Evolutionary conservation across 2,888 invertebrate genomes (phyloP), one percentile per base, ranked within the genome.

Genomic region (Pterostichus niger): DNA sequence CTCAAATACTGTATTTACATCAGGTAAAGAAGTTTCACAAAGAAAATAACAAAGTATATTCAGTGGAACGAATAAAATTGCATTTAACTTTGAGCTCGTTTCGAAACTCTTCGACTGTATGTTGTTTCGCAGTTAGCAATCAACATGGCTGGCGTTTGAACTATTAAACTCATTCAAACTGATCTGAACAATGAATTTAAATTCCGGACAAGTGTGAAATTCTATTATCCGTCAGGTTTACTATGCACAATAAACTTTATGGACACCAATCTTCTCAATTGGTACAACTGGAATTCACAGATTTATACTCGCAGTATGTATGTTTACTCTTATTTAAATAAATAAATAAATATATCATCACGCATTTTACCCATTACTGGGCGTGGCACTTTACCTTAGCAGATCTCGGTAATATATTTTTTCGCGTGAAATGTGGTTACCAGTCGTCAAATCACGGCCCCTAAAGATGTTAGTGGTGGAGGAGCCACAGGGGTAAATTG

Each of bases 201-300:
- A 64, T 64, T 64, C 64, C 59, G 31, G 59, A 64, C 64, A 64
- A 64, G 64, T 64, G 64, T 64, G 64, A 64, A 64, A 64, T 64
- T 64, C 64, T 64, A 13, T 33, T 64, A 11, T 31, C 64, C 35
- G n/a, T 35, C 33, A 64, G 31, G 33, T 64, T 64, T 71, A 71
- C 40, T 71, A 71, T 71, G 33, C 40, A 17, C 64, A n/a, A n/a
- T 52, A 64, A 35, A 64, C 24, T 71, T 71, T 71, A 64, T 35
- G 6, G 33, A 35, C 35, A 35, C 13, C 6, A 35, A 33, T 64
- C 35, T 59, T 11, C 6, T 33, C 5, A 24, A 59, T 59, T 59
- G 17, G 10, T 7, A 59, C 59, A 59, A 31, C 9, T 31, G 17
- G 31, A 24, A 11, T 59, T 24, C 17, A 15, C 17, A 17, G 24